phyloP scores from a whole-genome alignment of 2,797 vertebrate species.

The Notoglanidium macrostoma region DNA sequence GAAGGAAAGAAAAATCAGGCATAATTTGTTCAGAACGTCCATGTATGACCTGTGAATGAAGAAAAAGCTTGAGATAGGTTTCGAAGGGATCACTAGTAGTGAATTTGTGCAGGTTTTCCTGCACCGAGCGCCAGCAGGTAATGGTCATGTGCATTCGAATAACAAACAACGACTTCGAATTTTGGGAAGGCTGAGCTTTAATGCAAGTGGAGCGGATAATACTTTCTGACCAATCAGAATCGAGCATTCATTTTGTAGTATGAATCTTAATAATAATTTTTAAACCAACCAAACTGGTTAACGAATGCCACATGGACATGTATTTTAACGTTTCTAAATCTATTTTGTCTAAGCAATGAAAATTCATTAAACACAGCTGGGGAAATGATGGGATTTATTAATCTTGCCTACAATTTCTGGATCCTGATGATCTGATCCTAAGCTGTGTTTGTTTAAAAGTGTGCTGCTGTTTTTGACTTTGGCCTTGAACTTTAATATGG shows the following conservation, averaged over 20 bases:
- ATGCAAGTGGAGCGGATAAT: background rate
- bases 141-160: too few relatives aligned
- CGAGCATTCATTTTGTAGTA: background rate
- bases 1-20: too few relatives aligned
- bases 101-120: too few relatives aligned
- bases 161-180: too few relatives aligned
- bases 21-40: too few relatives aligned
- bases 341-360: background rate
- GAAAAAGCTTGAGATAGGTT: too few relatives aligned
- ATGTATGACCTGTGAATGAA: too few relatives aligned
- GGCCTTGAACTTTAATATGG: background rate
- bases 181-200: too few relatives aligned
- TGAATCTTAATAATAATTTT: background rate
- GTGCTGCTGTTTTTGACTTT: conserved; percentile 3
- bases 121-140: too few relatives aligned
- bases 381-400: background rate
- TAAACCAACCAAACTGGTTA: too few relatives aligned
- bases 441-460: background rate
- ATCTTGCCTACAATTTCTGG: background rate
- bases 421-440: background rate
- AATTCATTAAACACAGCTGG: background rate
- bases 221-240: background rate
- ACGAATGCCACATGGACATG: too few relatives aligned
- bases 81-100: too few relatives aligned
- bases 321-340: background rate